These are phyloP conservation scores for Schizothorax lantsangensis DNA, from an alignment of 2,797 vertebrate species.

Conservation along the genomic window DNA sequence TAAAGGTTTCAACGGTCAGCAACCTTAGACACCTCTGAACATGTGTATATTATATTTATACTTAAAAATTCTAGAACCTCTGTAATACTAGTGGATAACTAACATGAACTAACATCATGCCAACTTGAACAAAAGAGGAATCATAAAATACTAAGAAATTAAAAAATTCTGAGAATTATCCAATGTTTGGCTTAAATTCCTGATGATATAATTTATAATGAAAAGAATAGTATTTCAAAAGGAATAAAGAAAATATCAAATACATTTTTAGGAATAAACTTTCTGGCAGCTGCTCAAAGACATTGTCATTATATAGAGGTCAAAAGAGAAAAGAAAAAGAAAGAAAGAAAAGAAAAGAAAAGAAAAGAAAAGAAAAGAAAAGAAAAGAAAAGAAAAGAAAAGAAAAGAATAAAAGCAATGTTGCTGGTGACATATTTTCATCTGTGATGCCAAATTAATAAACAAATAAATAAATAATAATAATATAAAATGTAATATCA, in stretches of 20 bases:
- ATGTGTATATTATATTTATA: constrained; percentile 55
- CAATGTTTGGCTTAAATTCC: not conserved
- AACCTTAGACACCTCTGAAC: constrained; percentile 53
- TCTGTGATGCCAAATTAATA: constrained; percentile 60
- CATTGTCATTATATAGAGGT: not conserved
- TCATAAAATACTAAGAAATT: constrained; percentile 27
- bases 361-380: constrained; percentile 65
- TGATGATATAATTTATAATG: not conserved
- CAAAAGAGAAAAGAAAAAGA: not conserved
- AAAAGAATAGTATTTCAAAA: not conserved
- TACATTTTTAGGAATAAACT: too few species aligned
- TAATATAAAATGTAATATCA: not conserved
- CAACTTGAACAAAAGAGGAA: not conserved
- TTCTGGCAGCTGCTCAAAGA: not conserved
- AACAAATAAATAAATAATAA: not conserved
- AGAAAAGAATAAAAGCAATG: constrained; percentile 67
- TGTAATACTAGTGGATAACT: constrained; percentile 62
- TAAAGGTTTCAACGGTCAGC: constrained; percentile 59
- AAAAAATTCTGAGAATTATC: not conserved
- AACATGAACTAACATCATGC: constrained; percentile 29
- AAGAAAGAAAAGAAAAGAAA: not conserved
- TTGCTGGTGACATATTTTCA: constrained; percentile 62
- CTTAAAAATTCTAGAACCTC: constrained; percentile 48
- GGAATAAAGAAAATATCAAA: constrained; percentile 27
- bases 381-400: constrained; percentile 48